Percentiles rank a stretch among this genome's conserved stretches.
phyloP scores from a whole-genome alignment of 2,888 invertebrate genomes.

The Melinaea menophilus region DNA sequence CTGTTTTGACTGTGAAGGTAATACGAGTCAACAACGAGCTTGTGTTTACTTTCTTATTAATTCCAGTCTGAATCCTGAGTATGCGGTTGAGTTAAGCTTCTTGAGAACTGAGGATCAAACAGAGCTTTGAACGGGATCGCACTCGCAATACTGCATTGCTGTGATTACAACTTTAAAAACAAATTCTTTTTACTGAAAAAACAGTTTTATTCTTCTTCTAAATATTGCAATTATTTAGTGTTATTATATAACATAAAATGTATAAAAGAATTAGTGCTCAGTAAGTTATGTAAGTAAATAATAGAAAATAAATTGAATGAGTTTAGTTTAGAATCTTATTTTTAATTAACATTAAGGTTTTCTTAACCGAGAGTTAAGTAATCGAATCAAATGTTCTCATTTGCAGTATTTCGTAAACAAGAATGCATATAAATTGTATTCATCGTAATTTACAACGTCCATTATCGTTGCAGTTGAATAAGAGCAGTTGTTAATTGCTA shows the following conservation, averaged over 20 bases:
- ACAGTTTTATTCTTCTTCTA: not conserved
- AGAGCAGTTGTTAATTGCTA: too few species aligned
- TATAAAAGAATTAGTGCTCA: not conserved
- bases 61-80: too few species aligned
- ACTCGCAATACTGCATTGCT: conserved; percentile 10
- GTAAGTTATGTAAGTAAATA: not conserved
- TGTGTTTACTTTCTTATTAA: too few species aligned
- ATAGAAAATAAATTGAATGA: not conserved
- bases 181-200: not conserved
- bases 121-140: conserved; percentile 14
- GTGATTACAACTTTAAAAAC: not conserved
- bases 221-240: not conserved
- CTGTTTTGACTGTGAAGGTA: too few species aligned
- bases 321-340: too few species aligned
- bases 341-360: not conserved
- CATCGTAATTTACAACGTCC: too few species aligned
- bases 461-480: too few species aligned
- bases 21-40: too few species aligned
- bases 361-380: not conserved
- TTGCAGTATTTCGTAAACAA: not conserved
- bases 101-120: conserved; percentile 14
- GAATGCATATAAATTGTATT: too few species aligned
- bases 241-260: not conserved
- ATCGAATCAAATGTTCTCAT: not conserved
- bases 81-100: too few species aligned